phyloP scores from a whole-genome alignment of 2,888 invertebrate species.

The Rotaria magnacalcarata region DNA sequence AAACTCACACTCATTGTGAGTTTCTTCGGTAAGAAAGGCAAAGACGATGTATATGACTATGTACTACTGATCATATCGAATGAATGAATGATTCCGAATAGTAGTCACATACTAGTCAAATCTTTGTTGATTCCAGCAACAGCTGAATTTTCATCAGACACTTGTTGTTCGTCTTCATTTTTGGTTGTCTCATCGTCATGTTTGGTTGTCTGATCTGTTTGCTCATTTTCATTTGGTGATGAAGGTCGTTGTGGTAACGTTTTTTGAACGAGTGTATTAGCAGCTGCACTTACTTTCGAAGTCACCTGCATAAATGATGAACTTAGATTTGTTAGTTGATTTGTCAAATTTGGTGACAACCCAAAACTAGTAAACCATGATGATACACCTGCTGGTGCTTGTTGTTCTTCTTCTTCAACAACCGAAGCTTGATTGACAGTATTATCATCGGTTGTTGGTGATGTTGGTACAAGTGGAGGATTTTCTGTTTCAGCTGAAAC shows the following conservation, averaged over 20 bases:
- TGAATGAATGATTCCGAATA: too few species aligned
- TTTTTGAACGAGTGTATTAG: slow-evolving; percentile 20
- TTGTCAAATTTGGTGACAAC: slow-evolving; percentile 26
- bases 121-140: background rate
- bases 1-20: too few species aligned
- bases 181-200: background rate
- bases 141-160: background rate
- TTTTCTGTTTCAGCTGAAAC: background rate
- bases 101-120: background rate
- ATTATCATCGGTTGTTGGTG: background rate
- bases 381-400: background rate
- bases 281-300: background rate
- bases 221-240: background rate
- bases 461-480: background rate
- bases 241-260: background rate
- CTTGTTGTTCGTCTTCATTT: background rate
- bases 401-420: background rate
- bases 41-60: too few species aligned
- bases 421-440: background rate
- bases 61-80: too few species aligned
- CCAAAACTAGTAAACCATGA: background rate
- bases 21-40: too few species aligned
- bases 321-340: slow-evolving; percentile 28
- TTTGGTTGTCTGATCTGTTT: background rate
- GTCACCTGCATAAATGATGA: slow-evolving; percentile 7